These are phyloP conservation scores for Drosophila macrothrix DNA, from an alignment of 2,888 invertebrate species.

Conservation along the genomic window DNA sequence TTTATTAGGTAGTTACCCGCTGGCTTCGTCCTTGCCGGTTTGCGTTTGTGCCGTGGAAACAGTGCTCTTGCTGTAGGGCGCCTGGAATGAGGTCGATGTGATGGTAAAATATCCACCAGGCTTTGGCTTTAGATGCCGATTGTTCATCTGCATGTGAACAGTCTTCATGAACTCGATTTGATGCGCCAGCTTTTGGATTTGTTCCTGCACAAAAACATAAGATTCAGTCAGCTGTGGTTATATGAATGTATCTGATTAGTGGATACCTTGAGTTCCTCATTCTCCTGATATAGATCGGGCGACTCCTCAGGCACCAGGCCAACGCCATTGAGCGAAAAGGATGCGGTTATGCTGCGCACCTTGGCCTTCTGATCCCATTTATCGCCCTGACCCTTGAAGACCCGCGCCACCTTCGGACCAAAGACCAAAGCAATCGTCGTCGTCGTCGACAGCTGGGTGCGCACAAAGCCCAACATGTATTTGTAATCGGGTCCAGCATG, in stretches of 20 bases:
- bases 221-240: background rate
- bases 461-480: conserved; percentile 95
- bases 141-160: conserved; percentile 97
- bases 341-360: conserved; percentile 93
- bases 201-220: conserved; percentile 87
- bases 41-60: conserved; percentile 84
- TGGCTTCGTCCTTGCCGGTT: conserved; percentile 76
- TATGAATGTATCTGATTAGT: rapidly evolving
- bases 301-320: conserved; percentile 94
- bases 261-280: conserved; percentile 93
- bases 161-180: conserved; percentile 98
- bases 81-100: conserved; percentile 86
- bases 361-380: conserved; percentile 95
- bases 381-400: conserved; percentile 93
- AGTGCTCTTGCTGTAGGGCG: conserved; percentile 83
- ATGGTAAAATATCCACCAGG: conserved; percentile 92
- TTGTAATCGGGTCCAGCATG: conserved; percentile 96
- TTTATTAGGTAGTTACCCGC: conserved; percentile 65
- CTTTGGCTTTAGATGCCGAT: conserved; percentile 93
- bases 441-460: conserved; percentile 96
- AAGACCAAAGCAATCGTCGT: conserved; percentile 86
- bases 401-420: conserved; percentile 89
- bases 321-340: conserved; percentile 94
- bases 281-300: conserved; percentile 94
- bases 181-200: conserved; percentile 95